These are phyloP conservation scores for Pampus argenteus DNA, from an alignment of 2,797 vertebrate species.

Conservation along the genomic window DNA sequence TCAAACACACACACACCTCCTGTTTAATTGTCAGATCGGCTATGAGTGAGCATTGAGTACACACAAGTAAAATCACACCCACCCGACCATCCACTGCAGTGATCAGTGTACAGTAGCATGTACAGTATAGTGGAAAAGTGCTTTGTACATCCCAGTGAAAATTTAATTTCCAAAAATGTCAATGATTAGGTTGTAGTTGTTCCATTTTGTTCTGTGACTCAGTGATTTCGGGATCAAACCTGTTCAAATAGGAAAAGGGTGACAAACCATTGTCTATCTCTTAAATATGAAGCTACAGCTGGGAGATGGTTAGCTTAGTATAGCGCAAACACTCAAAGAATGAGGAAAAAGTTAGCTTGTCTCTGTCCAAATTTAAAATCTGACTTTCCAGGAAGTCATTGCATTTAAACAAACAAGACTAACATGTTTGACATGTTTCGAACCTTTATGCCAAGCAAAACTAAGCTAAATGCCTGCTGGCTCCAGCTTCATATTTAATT, in stretches of 20 bases:
- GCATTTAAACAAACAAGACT: too few species aligned
- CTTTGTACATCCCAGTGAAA: not conserved
- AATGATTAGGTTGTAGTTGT: constrained; percentile 17
- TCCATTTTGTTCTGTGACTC: constrained; percentile 13
- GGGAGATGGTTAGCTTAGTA: not conserved
- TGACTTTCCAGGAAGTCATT: too few species aligned
- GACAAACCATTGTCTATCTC: not conserved
- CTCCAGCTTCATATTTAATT: not conserved
- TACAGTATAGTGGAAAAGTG: not conserved
- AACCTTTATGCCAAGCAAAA: not conserved
- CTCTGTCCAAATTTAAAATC: too few species aligned
- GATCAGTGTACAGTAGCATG: constrained; percentile 10
- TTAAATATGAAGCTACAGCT: not conserved
- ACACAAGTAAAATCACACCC: not conserved
- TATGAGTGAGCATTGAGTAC: constrained; percentile 2
- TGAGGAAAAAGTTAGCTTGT: too few species aligned
- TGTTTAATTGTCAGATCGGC: not conserved
- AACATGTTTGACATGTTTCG: not conserved
- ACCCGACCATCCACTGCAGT: constrained; percentile 1
- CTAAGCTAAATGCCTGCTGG: not conserved
- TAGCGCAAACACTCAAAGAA: not conserved
- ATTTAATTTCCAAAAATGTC: constrained; percentile 13
- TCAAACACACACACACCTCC: constrained; percentile 2
- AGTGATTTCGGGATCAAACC: constrained; percentile 36
- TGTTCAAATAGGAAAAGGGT: constrained; percentile 16